phyloP scores from a whole-genome alignment of 2,113 vertebrate genomes.

The Microcebus ravelobensis region DNA sequence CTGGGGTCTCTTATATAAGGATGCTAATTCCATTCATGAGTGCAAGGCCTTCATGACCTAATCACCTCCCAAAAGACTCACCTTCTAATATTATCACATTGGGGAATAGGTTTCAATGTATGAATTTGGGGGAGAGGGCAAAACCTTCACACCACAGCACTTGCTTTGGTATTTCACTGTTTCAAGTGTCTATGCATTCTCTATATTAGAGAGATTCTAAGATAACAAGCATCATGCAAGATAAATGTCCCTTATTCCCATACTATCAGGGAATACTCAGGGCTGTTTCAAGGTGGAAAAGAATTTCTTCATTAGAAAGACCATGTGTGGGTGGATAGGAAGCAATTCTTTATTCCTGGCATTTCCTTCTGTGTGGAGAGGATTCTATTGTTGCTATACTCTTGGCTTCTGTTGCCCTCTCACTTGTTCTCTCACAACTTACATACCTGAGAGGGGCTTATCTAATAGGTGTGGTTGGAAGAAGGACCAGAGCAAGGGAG shows the following conservation, averaged over 20 bases:
- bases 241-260: neutral
- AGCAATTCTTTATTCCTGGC: neutral
- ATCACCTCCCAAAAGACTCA: neutral
- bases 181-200: neutral
- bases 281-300: neutral
- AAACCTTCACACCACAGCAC: too few species aligned
- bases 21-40: too few species aligned
- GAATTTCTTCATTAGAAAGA: neutral
- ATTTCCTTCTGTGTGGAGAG: neutral
- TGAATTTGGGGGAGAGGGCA: neutral
- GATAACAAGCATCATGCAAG: neutral
- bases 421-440: neutral
- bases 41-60: too few species aligned
- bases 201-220: neutral
- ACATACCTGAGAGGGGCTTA: neutral
- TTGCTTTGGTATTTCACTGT: neutral
- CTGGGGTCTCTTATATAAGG: neutral
- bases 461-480: neutral
- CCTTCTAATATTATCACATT: too few species aligned
- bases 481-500: too few species aligned
- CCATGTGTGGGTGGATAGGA: too few species aligned
- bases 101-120: neutral
- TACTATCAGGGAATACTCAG: neutral
- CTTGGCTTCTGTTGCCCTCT: fast-evolving
- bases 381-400: fast-evolving